Base-by-base conservation (phyloP, 1,140 invertebrate genomes). In the Cydia strobilella region DNA sequence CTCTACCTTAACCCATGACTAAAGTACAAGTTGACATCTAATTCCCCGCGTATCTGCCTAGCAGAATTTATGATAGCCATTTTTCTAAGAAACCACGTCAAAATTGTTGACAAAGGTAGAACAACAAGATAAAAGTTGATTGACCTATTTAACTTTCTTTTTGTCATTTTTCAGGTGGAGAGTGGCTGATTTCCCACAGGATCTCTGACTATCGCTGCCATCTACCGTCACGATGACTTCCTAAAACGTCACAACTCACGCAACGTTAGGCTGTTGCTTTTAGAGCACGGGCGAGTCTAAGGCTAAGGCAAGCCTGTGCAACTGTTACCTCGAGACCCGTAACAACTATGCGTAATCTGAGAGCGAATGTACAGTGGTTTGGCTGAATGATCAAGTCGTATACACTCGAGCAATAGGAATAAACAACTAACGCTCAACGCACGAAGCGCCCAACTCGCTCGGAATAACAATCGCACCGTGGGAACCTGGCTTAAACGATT, bases 401-500 rank as follows among this genome's bases (percentile, higher is more conserved):
- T 59, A 23, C 18, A 6, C 20, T 59, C 4, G 20, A 59, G n/a
- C 48, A 18, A 23, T 59, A 59, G 54, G 18, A 59, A 23, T 77
- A 59, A 59, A 59, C 54, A 7, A 20, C 54, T 59, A 59, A 59
- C 54, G 54, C 72, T 83, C 84, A 83, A 87, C 83, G 87, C 85
- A 87, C 87, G 82, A 84, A 81, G 81, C 84, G 81, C 79, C 79
- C 73, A 72, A 45, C 75, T 75, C 73, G 48, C 73, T 81, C 82
- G 72, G 84, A 88, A 90, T 90, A 90, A 91, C 88, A 91, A 91
- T 90, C 82, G 83, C 77, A 84, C 79, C 90, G 88, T 91, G 90
- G 84, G 90, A 91, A 91, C 82, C 74, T 75, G 80, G 80, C 77
- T 84, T 81, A 86, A 82, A 83, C 80, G 82, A 84, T 85, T 90